Evolutionary conservation across 2,888 invertebrate species (phyloP).

Genomic region (Cyrtodaria siliqua): DNA sequence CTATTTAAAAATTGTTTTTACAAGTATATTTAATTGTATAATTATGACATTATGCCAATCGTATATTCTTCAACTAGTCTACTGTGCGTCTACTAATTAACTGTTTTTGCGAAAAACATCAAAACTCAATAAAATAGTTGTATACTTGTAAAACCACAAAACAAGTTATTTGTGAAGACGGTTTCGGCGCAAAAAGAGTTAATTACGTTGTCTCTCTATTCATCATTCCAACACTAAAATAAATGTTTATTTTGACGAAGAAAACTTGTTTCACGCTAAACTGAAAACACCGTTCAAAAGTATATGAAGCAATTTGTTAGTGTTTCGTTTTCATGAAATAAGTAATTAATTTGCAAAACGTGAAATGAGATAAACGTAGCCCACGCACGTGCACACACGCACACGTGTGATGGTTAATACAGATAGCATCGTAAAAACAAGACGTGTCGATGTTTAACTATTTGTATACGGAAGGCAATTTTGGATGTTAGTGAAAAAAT

Average conservation of each 20-base stretch:
- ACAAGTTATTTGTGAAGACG: too few relatives aligned
- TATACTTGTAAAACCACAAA: too few relatives aligned
- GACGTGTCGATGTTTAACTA: conserved; percentile 1
- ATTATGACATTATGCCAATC: too few relatives aligned
- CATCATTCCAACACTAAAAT: conserved; percentile 26
- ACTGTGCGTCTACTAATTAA: too few relatives aligned
- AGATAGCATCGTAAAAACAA: conserved; percentile 11
- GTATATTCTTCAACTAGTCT: too few relatives aligned
- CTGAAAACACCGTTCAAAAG: conserved; percentile 46
- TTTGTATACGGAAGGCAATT: background rate
- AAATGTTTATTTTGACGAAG: conserved; percentile 59
- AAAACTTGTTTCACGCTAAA: conserved; percentile 66
- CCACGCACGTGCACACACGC: too few relatives aligned
- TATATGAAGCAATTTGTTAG: conserved; percentile 48
- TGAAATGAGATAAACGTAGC: conserved; percentile 45
- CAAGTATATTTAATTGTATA: too few relatives aligned
- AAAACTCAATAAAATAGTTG: too few relatives aligned
- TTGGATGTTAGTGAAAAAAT: background rate
- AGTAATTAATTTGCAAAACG: conserved; percentile 60
- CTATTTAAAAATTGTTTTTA: too few relatives aligned
- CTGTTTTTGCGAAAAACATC: too few relatives aligned
- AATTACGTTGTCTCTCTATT: background rate
- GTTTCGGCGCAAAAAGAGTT: background rate
- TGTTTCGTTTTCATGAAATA: conserved; percentile 37
- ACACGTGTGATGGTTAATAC: conserved; percentile 29